These are phyloP conservation scores for Trachythela sp. DNA, from an alignment of 64 coral and sea anemone genomes.

Conservation along the genomic window DNA sequence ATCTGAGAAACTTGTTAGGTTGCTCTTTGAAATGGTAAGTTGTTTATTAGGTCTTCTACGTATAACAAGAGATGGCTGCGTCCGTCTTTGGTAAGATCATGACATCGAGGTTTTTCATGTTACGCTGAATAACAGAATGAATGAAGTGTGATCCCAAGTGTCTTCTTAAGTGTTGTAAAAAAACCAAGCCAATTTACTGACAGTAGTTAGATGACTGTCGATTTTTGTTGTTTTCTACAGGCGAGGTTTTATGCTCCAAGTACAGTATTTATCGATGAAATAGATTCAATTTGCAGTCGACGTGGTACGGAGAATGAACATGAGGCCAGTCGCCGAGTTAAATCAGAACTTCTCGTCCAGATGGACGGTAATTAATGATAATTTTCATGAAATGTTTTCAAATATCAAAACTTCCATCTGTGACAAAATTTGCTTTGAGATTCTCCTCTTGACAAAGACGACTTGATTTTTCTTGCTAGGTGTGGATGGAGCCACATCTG, in stretches of 20 bases:
- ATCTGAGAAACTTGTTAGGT: slow-evolving; percentile 92
- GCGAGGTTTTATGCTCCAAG: slow-evolving; percentile 96
- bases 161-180: too few species aligned
- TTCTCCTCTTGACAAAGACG: neutral
- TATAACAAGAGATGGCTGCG: too few species aligned
- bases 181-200: too few species aligned
- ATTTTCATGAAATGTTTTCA: neutral
- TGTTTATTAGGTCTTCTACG: too few species aligned
- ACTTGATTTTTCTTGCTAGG: slow-evolving; percentile 26
- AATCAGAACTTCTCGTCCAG: slow-evolving; percentile 89
- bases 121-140: too few species aligned
- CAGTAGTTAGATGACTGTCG: neutral
- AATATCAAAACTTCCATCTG: too few species aligned
- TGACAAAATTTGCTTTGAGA: neutral
- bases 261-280: slow-evolving; percentile 97
- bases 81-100: too few species aligned
- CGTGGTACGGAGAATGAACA: slow-evolving; percentile 95
- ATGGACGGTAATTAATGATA: slow-evolving; percentile 77
- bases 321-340: slow-evolving; percentile 90
- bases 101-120: too few species aligned
- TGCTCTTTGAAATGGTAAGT: slow-evolving; percentile 96
- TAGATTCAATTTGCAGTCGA: slow-evolving; percentile 97
- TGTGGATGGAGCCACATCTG: slow-evolving; percentile 66
- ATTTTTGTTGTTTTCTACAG: slow-evolving; percentile 39
- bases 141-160: too few species aligned